A percentile compares a stretch with the other conserved stretches of the same genome.
Evolutionary conservation across 1,140 invertebrate genomes (phyloP).

Genomic region (Dermatophagoides farinae): DNA sequence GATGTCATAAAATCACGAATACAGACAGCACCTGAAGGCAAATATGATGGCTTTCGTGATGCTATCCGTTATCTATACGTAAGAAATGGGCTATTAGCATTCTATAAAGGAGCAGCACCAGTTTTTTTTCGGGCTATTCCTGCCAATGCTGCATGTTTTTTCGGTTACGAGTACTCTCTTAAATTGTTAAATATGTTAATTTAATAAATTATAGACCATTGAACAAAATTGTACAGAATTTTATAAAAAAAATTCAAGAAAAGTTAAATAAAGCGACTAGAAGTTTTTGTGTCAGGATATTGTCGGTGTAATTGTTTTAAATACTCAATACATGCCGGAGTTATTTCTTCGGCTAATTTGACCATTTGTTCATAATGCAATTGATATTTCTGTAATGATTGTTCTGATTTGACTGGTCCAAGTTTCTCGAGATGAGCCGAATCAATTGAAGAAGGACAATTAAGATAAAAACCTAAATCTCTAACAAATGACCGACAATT

Average conservation of each 20-base stretch:
- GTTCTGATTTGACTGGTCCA: background rate
- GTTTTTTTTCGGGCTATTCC: slow-evolving; percentile 75
- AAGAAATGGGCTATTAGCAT: slow-evolving; percentile 49
- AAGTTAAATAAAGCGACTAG: background rate
- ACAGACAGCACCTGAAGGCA: slow-evolving; percentile 76
- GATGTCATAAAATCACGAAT: slow-evolving; percentile 91
- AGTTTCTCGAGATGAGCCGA: background rate
- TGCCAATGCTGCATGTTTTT: slow-evolving; percentile 76
- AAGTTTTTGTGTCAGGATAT: background rate
- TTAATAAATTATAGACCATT: background rate
- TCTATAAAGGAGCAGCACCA: slow-evolving; percentile 62
- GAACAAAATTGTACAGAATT: background rate
- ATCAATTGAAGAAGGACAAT: background rate
- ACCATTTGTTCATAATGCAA: slow-evolving; percentile 5
- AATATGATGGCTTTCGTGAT: slow-evolving; percentile 59
- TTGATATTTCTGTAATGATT: slow-evolving; percentile 1
- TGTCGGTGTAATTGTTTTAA: background rate
- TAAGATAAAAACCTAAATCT: slow-evolving; percentile 1
- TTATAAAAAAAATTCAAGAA: background rate
- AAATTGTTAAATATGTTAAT: slow-evolving; percentile 36
- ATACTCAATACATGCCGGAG: background rate
- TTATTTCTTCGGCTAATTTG: background rate
- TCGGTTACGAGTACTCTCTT: slow-evolving; percentile 53
- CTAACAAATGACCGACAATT: slow-evolving; percentile 4
- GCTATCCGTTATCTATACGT: slow-evolving; percentile 55